A percentile compares a stretch with the other conserved stretches of the same genome.
Evolutionary conservation across 35 echinoderm and acorn worm species (phyloP).

Genomic region (Hemicentrotus pulcherrimus): DNA sequence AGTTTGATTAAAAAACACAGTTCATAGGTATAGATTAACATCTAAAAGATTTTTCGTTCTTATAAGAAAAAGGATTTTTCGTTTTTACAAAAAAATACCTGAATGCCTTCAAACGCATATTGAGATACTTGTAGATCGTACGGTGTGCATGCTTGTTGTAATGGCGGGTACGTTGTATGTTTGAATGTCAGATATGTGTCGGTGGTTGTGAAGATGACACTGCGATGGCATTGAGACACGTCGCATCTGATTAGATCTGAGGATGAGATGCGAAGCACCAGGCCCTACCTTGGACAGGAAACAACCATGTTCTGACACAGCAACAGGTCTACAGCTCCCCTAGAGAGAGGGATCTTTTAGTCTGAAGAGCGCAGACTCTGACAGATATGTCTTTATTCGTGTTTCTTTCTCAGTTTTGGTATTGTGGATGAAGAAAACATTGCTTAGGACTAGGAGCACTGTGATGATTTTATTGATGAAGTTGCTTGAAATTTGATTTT

Average conservation of each 20-base stretch:
- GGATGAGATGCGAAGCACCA: not conserved
- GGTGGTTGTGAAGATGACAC: not conserved
- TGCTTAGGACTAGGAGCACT: too few relatives aligned
- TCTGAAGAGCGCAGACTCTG: not conserved
- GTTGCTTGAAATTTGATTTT: too few relatives aligned
- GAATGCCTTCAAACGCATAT: too few relatives aligned
- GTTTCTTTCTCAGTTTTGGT: not conserved
- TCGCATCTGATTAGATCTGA: not conserved
- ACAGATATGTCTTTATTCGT: not conserved
- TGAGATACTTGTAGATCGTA: not conserved
- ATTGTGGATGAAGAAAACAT: too few relatives aligned
- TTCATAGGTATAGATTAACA: too few relatives aligned
- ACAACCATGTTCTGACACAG: not conserved
- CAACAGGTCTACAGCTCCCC: conserved; percentile 7
- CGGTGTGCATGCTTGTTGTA: not conserved
- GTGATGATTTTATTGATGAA: too few relatives aligned
- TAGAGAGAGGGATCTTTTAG: not conserved
- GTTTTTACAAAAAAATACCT: too few relatives aligned
- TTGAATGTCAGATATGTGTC: not conserved
- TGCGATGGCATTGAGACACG: not conserved
- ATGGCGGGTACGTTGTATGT: not conserved
- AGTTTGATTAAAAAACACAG: too few relatives aligned
- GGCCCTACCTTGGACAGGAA: not conserved
- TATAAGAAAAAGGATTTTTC: too few relatives aligned
- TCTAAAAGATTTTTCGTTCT: too few relatives aligned